phyloP scores from a whole-genome alignment of 2,888 invertebrate genomes.

The Macrophya alboannulata region DNA sequence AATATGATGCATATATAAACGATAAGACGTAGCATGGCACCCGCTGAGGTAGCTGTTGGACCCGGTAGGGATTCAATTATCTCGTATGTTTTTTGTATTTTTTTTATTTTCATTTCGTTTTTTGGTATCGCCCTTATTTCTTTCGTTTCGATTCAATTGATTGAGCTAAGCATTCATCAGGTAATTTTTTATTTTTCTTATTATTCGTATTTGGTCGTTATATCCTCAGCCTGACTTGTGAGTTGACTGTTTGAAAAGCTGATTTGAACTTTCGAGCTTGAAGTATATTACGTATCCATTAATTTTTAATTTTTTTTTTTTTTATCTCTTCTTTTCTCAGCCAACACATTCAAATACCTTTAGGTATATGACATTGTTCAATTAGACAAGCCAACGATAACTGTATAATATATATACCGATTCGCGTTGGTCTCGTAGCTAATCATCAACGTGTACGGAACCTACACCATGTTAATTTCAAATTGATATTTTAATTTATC shows the following conservation, averaged over 20 bases:
- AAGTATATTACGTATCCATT: background rate
- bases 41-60: constrained; percentile 44
- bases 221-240: background rate
- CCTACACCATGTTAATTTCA: background rate
- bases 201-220: constrained; percentile 25
- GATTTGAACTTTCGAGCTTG: background rate
- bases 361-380: no score
- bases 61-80: constrained; percentile 28
- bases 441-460: no score
- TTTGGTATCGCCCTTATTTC: background rate
- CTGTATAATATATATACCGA: no score
- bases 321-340: no score
- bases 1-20: background rate
- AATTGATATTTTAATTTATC: background rate
- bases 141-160: background rate
- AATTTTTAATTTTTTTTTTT: no score
- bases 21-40: constrained; percentile 30
- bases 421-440: background rate
- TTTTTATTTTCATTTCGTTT: background rate
- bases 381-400: background rate
- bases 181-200: background rate
- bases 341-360: background rate
- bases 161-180: background rate
- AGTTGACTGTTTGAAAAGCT: background rate
- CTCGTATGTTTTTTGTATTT: no score